Conservation (phyloP, 2,888 invertebrate species). For the Tipula helvola region DNA sequence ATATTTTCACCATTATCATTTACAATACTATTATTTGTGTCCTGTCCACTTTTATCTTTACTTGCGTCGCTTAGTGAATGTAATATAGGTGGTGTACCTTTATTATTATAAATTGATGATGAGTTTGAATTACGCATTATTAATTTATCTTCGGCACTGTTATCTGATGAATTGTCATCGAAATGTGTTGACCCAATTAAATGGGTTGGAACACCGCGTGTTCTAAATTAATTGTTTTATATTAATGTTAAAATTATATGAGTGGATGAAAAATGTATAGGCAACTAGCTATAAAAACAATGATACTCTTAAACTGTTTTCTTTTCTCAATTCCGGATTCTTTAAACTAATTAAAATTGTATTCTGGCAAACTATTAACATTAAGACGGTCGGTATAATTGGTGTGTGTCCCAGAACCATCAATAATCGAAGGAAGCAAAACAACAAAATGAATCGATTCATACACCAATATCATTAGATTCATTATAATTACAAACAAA, state of each 20-base stretch:
- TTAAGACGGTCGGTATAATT: too few species aligned
- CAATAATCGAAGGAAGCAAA: too few species aligned
- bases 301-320: neutral
- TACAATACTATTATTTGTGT: neutral
- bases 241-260: neutral
- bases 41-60: neutral
- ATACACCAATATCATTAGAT: too few species aligned
- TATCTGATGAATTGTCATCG: conserved; percentile 28
- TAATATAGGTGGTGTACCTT: neutral
- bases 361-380: too few species aligned
- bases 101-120: neutral
- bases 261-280: neutral
- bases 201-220: conserved; percentile 40
- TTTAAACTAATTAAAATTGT: too few species aligned
- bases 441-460: too few species aligned
- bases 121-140: neutral
- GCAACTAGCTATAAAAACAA: neutral
- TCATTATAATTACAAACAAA: too few species aligned
- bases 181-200: conserved; percentile 27
- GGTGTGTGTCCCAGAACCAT: too few species aligned
- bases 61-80: neutral
- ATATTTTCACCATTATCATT: neutral
- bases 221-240: conserved; percentile 18
- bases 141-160: conserved; percentile 23
- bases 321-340: neutral